Conservation (phyloP, 2,888 invertebrate genomes). For the Clunio marinus region DNA sequence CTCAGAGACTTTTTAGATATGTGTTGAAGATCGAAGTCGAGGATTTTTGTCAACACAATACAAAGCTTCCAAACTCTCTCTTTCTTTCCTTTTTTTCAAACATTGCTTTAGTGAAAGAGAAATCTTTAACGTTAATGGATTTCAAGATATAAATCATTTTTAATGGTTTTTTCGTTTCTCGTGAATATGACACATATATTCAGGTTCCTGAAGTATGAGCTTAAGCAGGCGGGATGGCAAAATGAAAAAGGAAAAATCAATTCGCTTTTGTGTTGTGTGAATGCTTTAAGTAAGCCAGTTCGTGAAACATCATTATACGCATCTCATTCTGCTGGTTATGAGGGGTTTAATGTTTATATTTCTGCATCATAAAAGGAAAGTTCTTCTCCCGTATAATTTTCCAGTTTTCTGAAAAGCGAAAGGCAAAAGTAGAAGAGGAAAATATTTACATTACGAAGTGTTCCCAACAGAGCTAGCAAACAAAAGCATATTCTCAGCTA, state of each 20-base stretch:
- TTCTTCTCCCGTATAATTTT: constrained; percentile 29
- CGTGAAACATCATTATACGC: constrained; percentile 26
- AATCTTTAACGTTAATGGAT: constrained; percentile 35
- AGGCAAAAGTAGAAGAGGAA: not conserved
- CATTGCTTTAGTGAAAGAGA: too few species aligned
- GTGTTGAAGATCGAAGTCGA: too few species aligned
- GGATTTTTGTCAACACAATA: too few species aligned
- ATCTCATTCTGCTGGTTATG: not conserved
- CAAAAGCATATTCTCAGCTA: constrained; percentile 15
- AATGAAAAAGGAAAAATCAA: constrained; percentile 28
- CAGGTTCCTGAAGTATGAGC: not conserved
- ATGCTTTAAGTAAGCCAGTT: constrained; percentile 3
- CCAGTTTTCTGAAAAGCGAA: constrained; percentile 8
- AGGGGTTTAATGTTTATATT: constrained; percentile 18
- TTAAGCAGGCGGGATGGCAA: not conserved
- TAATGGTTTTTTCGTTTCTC: constrained; percentile 33
- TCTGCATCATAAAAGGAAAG: constrained; percentile 26
- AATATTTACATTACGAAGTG: constrained; percentile 19
- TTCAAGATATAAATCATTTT: constrained; percentile 36
- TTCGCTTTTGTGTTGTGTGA: constrained; percentile 13
- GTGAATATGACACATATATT: constrained; percentile 38
- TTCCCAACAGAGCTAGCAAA: constrained; percentile 23
- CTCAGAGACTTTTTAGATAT: not conserved
- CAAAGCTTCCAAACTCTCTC: not conserved
- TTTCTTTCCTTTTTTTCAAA: too few species aligned